These are phyloP conservation scores for Parnassius apollo DNA, from an alignment of 2,888 invertebrate genomes.

Conservation along the genomic window DNA sequence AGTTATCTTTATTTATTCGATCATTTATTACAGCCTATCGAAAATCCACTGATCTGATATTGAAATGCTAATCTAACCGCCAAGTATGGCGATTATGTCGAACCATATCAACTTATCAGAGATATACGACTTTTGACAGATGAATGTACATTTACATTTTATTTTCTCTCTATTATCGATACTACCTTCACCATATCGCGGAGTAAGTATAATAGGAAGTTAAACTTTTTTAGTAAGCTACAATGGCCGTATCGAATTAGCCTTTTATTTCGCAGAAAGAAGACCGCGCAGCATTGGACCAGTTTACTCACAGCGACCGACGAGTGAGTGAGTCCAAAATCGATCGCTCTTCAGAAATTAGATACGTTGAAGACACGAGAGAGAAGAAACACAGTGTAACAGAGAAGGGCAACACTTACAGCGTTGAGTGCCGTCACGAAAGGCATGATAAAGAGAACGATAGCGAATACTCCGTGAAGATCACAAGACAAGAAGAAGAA, in stretches of 20 bases:
- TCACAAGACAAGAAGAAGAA: slow-evolving; percentile 31
- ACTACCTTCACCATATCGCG: no score
- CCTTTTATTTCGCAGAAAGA: slow-evolving; percentile 50
- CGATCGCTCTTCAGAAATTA: slow-evolving; percentile 38
- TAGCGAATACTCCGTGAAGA: slow-evolving; percentile 31
- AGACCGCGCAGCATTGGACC: slow-evolving; percentile 64
- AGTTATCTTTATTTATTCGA: no score
- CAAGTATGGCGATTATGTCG: no score
- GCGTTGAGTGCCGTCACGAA: slow-evolving; percentile 2
- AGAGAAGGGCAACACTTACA: slow-evolving; percentile 7
- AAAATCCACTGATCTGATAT: no score
- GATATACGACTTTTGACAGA: no score
- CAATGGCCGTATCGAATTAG: slow-evolving; percentile 2
- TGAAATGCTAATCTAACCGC: no score
- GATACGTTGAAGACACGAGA: slow-evolving; percentile 30
- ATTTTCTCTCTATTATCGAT: no score
- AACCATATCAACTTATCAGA: no score
- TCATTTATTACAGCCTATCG: no score
- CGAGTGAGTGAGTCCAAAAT: slow-evolving; percentile 44
- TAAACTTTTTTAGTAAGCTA: no score
- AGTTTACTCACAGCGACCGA: slow-evolving; percentile 67
- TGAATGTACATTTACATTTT: no score
- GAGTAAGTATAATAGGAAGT: no score
- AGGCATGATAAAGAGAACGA: slow-evolving; percentile 6
- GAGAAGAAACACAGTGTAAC: slow-evolving; percentile 28